Percentiles rank a stretch among this genome's conserved stretches.
Conservation (phyloP, 1,140 invertebrate genomes). For the Bombus balteatus region DNA sequence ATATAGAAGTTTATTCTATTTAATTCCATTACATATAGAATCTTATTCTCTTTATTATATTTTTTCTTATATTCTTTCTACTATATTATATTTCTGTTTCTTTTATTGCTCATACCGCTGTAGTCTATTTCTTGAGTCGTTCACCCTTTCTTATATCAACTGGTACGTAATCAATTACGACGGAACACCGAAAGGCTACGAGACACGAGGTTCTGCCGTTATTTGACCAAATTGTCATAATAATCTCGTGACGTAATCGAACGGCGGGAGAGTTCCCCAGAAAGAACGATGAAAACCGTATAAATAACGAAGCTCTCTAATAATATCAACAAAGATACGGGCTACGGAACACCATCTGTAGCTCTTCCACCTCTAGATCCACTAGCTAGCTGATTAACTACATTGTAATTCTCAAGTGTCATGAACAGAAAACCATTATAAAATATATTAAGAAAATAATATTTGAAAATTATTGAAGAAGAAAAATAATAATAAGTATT, state of each 20-base stretch:
- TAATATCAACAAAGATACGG: constrained; percentile 1
- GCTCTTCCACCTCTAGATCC: too few species aligned
- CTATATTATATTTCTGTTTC: not conserved
- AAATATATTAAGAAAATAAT: not conserved
- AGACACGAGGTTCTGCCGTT: not conserved
- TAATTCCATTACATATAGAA: too few species aligned
- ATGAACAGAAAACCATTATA: not conserved
- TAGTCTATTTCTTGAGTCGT: not conserved
- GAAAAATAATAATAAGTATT: too few species aligned
- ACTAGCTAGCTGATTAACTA: not conserved
- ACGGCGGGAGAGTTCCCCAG: not conserved
- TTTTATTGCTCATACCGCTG: not conserved
- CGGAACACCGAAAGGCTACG: not conserved
- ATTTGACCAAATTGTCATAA: constrained; percentile 11
- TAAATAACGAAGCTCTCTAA: constrained; percentile 12
- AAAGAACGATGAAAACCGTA: not conserved
- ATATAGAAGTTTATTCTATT: too few species aligned
- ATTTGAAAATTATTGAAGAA: not conserved
- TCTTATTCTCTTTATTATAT: not conserved
- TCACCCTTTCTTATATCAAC: not conserved
- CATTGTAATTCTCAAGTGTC: not conserved
- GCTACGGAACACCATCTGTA: not conserved
- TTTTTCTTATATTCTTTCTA: not conserved
- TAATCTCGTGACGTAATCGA: not conserved
- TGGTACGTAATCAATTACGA: not conserved